Percentiles rank a stretch among this genome's conserved stretches.
Conservation (phyloP, 2,888 invertebrate species). For the Acronicta alni region DNA sequence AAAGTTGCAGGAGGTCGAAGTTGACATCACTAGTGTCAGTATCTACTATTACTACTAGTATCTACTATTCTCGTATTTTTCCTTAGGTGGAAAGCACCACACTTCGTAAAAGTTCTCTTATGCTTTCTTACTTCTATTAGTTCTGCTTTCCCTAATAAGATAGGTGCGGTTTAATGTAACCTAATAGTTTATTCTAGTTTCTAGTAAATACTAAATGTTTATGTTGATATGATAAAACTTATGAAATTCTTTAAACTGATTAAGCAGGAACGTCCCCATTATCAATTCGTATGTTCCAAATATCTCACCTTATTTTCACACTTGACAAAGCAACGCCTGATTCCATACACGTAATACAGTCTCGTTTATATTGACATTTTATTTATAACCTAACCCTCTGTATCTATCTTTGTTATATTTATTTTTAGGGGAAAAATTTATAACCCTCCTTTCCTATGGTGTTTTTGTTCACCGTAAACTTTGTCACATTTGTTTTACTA, state of each 20-base stretch:
- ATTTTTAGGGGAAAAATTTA: constrained; percentile 53
- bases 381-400: constrained; percentile 66
- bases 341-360: constrained; percentile 76
- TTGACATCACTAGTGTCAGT: no score
- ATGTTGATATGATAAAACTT: no score
- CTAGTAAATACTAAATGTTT: no score
- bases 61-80: no score
- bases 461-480: constrained; percentile 34
- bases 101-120: no score
- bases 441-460: constrained; percentile 37
- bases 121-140: no score
- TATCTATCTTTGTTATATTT: constrained; percentile 60
- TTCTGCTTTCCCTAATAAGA: no score
- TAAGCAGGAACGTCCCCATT: constrained; percentile 10
- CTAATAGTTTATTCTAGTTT: no score
- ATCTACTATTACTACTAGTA: no score
- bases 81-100: no score
- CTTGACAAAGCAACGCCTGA: constrained; percentile 75
- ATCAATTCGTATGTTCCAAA: constrained; percentile 52
- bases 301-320: constrained; percentile 68
- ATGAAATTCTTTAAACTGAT: neutral
- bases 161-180: no score
- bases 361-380: constrained; percentile 77
- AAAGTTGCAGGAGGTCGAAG: no score
- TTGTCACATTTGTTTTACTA: constrained; percentile 36